Evolutionary conservation across 2,113 vertebrate species (phyloP).

Genomic region (Phaetusa simplex): DNA sequence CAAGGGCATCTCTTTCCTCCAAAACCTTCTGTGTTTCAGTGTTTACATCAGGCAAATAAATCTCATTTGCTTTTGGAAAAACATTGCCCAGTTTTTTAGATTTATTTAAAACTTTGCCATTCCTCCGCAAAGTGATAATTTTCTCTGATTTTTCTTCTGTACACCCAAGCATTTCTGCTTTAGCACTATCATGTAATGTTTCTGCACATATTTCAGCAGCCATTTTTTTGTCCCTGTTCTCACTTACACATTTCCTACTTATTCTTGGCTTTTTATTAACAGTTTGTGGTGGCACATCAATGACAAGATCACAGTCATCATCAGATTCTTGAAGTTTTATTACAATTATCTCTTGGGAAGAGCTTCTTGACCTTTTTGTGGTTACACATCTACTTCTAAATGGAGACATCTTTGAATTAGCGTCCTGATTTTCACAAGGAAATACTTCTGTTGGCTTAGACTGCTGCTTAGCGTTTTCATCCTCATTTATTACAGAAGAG

Average conservation of each 20-base stretch:
- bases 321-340: conserved; percentile 64
- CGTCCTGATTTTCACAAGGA: background rate
- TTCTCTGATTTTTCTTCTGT: background rate
- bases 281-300: conserved; percentile 64
- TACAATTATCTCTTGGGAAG: background rate
- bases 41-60: background rate
- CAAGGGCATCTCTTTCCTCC: background rate
- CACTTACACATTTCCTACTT: background rate
- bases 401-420: background rate
- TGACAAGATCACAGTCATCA: conserved; percentile 72
- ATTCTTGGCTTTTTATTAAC: conserved; percentile 24
- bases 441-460: background rate
- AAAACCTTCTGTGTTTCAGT: background rate
- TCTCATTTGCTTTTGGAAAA: background rate
- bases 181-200: background rate
- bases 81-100: background rate
- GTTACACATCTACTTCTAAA: background rate
- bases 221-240: background rate
- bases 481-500: background rate
- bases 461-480: background rate
- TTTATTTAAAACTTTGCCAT: background rate
- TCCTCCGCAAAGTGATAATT: background rate
- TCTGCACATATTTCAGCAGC: background rate
- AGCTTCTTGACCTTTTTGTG: background rate
- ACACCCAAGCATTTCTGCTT: background rate